Evolutionary conservation across 2,888 invertebrate genomes (phyloP), one percentile per base, ranked within the genome.

Genomic region (Polydrusus pterygomalis): DNA sequence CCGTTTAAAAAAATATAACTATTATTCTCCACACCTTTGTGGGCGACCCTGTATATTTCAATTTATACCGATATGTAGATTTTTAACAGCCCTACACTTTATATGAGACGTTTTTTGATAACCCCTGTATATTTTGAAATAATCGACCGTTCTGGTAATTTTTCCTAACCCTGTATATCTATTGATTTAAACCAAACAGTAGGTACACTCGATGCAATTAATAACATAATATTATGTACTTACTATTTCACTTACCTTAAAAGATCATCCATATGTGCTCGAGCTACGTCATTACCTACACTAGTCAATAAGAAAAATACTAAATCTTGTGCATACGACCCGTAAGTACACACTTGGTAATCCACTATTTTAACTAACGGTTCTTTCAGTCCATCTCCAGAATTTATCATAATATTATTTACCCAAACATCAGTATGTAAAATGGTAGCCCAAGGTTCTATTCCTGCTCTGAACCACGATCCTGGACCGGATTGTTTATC

Each of bases 381-480:
- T 30, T 78, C 75, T 67, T 78, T 76, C n/a, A n/a, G n/a, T 11
- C 78, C 80, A 43, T 79, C 75, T 17, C 62, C 77, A 54, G 87
- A 87, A 79, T 88, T 88, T 17, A 91, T 83, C 87, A 91, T 88
- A 7, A 90, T 85, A 78, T 91, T 91, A 81, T 91, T 91, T 15
- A 89, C 88, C 91, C 91, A 91, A 62, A 89, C 86, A 82, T 91
- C 91, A 5, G 86, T 85, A 77, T 91, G 91, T 1, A 87, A 85
- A 11, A 91, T 86, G 0, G 90, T 89, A 0, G 87, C 87, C 85
- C 89, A 91, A 0, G 88, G 88, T 54, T 89, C 89, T 43, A 58
- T 49, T 2, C 69, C 56, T 2, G 3, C 7, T 13, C 30, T 60
- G 5, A n/a, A 11, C 38, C 18, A 43, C n/a, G 25, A 30, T 11